A percentile compares a stretch with the other conserved stretches of the same genome.
phyloP scores from a whole-genome alignment of 2,113 vertebrate species.

The Ceyx margarethae region DNA sequence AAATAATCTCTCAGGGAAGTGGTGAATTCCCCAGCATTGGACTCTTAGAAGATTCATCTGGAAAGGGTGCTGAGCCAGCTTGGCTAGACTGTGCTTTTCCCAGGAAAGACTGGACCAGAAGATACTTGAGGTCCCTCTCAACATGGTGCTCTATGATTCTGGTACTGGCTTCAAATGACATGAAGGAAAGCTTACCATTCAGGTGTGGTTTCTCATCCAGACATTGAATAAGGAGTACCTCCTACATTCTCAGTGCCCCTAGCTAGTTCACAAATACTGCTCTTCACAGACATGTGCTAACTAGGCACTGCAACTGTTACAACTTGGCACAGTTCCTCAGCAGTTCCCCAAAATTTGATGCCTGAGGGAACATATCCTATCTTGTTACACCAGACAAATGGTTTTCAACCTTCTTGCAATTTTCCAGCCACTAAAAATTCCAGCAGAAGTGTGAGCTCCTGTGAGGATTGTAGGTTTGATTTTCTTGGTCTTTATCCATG shows the following conservation, averaged over 20 bases:
- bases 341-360: not conserved
- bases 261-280: not conserved
- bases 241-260: not conserved
- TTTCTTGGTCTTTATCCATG: not conserved
- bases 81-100: not conserved
- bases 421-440: conserved; percentile 7
- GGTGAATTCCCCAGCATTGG: not conserved
- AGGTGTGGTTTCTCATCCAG: not conserved
- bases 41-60: not conserved
- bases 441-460: not conserved
- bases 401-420: not conserved
- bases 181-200: not conserved
- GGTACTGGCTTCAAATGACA: not conserved
- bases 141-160: not conserved
- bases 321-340: not conserved
- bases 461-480: not conserved
- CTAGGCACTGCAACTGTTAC: not conserved
- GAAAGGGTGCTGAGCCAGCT: not conserved
- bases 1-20: not conserved
- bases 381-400: not conserved
- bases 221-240: not conserved
- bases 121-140: not conserved
- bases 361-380: not conserved
- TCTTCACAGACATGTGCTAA: not conserved
- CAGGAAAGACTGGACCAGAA: not conserved